Base-by-base conservation (phyloP, 2,113 vertebrate species). In the Pandion haliaetus region DNA sequence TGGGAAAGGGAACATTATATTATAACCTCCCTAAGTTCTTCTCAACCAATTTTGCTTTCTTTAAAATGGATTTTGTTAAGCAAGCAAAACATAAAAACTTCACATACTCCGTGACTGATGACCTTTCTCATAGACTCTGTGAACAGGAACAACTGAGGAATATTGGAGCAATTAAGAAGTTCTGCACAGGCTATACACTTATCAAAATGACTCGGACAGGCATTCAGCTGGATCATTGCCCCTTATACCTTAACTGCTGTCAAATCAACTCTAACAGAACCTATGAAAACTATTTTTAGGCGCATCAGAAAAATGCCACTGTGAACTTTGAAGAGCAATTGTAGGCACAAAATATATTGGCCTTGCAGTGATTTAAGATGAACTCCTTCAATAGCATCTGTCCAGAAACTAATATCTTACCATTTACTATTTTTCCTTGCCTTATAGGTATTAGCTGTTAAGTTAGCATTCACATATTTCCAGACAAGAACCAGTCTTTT, bases 291-390 rank as follows among this genome's bases (percentile, higher is more conserved):
- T 97, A 97, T 97, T 98, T 98, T 98, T 89, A 91, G 94, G 97
- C 90, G 74, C 94, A 95, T 97, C 96, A 97, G 96, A 93, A 96
- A 98, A 98, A 98, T 98, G 96, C 95, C 98, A 98, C 92, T 3
- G 23, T 97, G 98, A 98, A 97, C 97, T 97, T 97, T 97, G 83
- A 97, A 95, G 86, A 93, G 97, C 96, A 98, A 97, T 98, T 98
- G 98, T 32, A 96, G 94, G 92, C n/a, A 28, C 87, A 89, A 88
- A 93, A 76, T 95, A 92, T 44, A 86, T 52, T 74, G 93, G 86
- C 95, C 95, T 88, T 59, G 12, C 45, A 70, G 89, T 78, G 81
- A 77, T 96, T 93, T 57, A 86, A 92, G 63, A 82, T 63, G 77
- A 96, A 36, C 91, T 93, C 84, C 94, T n/a, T 77, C 67, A 9